phyloP scores from a whole-genome alignment of 30 jellyfish, hydroid and myxozoan genomes.

The Nemopilema nomurai region DNA sequence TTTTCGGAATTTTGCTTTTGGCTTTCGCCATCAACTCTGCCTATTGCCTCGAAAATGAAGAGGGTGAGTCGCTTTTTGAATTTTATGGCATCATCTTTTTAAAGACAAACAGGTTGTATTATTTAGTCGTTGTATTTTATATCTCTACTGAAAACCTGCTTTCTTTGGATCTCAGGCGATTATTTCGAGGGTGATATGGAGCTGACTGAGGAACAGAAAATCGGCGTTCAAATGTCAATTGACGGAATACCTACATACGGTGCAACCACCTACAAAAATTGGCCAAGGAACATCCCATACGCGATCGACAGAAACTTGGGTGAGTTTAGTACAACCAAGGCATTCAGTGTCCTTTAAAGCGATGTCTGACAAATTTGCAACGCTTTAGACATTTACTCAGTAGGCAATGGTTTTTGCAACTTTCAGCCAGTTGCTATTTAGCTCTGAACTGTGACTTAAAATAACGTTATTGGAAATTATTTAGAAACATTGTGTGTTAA shows the following conservation, averaged over 20 bases:
- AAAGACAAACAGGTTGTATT: too few species aligned
- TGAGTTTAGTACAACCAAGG: not conserved
- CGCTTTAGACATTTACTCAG: too few species aligned
- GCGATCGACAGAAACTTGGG: conserved; percentile 49
- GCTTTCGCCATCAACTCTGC: not conserved
- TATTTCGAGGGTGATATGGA: conserved; percentile 73
- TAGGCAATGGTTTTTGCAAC: too few species aligned
- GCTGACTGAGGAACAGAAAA: conserved; percentile 54
- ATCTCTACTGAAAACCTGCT: not conserved
- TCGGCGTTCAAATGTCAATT: conserved; percentile 40
- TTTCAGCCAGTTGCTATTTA: too few species aligned
- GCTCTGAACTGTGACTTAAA: too few species aligned
- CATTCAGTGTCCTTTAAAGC: too few species aligned
- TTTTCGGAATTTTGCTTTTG: not conserved
- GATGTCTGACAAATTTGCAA: too few species aligned
- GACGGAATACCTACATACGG: conserved; percentile 70
- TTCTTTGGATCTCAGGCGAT: conserved; percentile 14
- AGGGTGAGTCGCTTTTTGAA: too few species aligned
- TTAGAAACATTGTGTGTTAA: too few species aligned
- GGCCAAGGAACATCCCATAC: conserved; percentile 62
- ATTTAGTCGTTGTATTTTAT: not conserved
- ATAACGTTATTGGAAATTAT: too few species aligned
- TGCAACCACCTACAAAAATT: conserved; percentile 32
- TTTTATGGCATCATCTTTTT: too few species aligned
- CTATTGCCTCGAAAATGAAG: not conserved